Conservation (phyloP, 2,888 invertebrate species). For the Pseudanteris insignis region DNA sequence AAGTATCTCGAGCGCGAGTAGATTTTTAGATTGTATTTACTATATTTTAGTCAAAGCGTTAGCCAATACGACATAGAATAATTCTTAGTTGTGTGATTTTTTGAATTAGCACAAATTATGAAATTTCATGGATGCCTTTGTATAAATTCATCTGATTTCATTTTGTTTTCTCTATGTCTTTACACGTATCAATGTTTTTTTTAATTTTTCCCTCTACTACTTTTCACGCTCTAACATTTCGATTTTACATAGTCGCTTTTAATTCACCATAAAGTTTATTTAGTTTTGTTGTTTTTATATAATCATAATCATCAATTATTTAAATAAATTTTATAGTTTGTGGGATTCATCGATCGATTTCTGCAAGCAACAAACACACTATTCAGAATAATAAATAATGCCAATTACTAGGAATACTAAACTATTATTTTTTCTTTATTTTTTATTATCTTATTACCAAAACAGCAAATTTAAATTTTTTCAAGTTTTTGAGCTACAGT, state of each 20-base stretch:
- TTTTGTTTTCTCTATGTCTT: constrained; percentile 27
- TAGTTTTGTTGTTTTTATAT: constrained; percentile 40
- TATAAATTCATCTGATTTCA: constrained; percentile 43
- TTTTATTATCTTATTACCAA: too few species aligned
- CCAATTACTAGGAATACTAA: too few species aligned
- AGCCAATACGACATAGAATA: constrained; percentile 63
- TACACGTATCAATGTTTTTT: constrained; percentile 7
- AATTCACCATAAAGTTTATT: constrained; percentile 47
- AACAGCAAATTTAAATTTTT: too few species aligned
- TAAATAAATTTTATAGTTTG: too few species aligned
- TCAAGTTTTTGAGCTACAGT: too few species aligned
- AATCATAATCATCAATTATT: constrained; percentile 40
- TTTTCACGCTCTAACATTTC: constrained; percentile 8
- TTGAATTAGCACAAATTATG: constrained; percentile 66
- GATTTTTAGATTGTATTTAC: constrained; percentile 57
- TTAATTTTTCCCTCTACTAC: constrained; percentile 13
- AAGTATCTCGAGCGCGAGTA: constrained; percentile 58
- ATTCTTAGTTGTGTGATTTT: constrained; percentile 66
- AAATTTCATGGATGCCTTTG: constrained; percentile 66
- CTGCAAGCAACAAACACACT: too few species aligned
- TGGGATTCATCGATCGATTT: too few species aligned
- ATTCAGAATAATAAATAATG: too few species aligned
- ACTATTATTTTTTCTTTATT: too few species aligned
- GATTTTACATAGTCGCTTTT: constrained; percentile 59
- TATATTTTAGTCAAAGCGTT: constrained; percentile 60